Percentiles rank a stretch among this genome's conserved stretches.
phyloP scores from a whole-genome alignment of 2,888 invertebrate species.

The Andrena fulva region DNA sequence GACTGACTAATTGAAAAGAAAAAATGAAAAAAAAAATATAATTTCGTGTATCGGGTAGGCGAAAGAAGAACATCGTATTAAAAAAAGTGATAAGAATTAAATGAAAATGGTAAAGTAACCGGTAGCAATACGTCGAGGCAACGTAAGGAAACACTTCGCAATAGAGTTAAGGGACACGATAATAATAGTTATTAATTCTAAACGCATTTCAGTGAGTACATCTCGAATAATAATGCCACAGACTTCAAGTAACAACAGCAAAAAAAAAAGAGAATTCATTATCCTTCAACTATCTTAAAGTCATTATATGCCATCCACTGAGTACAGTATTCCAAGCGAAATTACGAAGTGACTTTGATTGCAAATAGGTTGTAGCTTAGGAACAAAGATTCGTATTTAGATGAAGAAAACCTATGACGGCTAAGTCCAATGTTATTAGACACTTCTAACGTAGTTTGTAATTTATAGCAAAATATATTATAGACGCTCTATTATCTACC shows the following conservation, averaged over 20 bases:
- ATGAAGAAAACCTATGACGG: slow-evolving; percentile 64
- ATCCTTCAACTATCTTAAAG: slow-evolving; percentile 53
- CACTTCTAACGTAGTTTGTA: slow-evolving; percentile 71
- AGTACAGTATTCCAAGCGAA: slow-evolving; percentile 62
- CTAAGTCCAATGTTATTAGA: slow-evolving; percentile 70
- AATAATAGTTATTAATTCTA: slow-evolving; percentile 68
- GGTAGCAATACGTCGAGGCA: slow-evolving; percentile 77
- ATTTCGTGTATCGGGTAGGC: slow-evolving; percentile 24
- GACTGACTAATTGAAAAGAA: slow-evolving; percentile 56
- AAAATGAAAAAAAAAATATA: slow-evolving; percentile 28
- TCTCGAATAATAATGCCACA: slow-evolving; percentile 4
- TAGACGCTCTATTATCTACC: slow-evolving; percentile 59
- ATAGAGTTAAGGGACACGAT: slow-evolving; percentile 68
- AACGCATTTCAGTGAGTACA: slow-evolving; percentile 48
- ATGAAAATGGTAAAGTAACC: slow-evolving; percentile 60
- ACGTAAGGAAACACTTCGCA: slow-evolving; percentile 63
- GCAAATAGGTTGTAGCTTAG: slow-evolving; percentile 68
- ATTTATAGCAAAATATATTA: slow-evolving; percentile 63
- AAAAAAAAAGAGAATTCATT: slow-evolving; percentile 26
- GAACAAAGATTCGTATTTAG: slow-evolving; percentile 67
- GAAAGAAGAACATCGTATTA: slow-evolving; percentile 30
- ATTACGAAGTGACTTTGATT: slow-evolving; percentile 67
- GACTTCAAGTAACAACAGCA: slow-evolving; percentile 10
- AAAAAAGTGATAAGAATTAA: slow-evolving; percentile 48
- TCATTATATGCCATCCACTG: slow-evolving; percentile 75